Conservation (phyloP, 2,888 invertebrate species). For the Podotricha telesiphe region DNA sequence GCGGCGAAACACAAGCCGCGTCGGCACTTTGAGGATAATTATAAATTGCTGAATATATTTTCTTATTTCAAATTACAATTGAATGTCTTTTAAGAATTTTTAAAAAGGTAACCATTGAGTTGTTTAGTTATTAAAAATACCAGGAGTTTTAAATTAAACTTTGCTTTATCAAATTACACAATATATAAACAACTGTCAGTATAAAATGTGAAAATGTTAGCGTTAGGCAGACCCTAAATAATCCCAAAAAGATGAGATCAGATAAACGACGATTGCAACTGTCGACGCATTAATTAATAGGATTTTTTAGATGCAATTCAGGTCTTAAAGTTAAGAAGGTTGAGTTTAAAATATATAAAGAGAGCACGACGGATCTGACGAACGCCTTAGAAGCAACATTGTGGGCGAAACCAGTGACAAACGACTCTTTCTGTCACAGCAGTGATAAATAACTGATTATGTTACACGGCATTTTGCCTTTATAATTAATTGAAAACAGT, state of each 20-base stretch:
- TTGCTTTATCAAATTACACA: conserved; percentile 8
- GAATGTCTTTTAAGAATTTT: neutral
- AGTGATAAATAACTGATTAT: conserved; percentile 83
- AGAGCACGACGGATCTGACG: conserved; percentile 58
- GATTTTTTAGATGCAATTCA: conserved; percentile 54
- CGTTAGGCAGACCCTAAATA: conserved; percentile 63
- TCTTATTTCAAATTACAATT: conserved; percentile 17
- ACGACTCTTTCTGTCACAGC: conserved; percentile 76
- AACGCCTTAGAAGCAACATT: conserved; percentile 68
- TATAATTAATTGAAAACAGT: conserved; percentile 78
- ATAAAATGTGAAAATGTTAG: conserved; percentile 46
- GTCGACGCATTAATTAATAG: conserved; percentile 74
- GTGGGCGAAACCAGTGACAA: conserved; percentile 81
- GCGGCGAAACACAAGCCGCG: conserved; percentile 57
- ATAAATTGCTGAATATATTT: conserved; percentile 30
- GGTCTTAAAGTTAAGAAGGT: conserved; percentile 55
- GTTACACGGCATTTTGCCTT: conserved; percentile 78
- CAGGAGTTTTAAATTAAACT: neutral
- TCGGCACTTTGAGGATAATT: conserved; percentile 39
- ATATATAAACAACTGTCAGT: conserved; percentile 45
- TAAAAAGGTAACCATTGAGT: neutral
- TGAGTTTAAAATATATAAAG: conserved; percentile 60
- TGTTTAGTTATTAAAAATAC: neutral
- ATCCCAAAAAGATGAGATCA: conserved; percentile 71
- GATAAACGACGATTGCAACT: conserved; percentile 74